Conservation (phyloP, 1,140 invertebrate species). For the Aradophagus sp. region DNA sequence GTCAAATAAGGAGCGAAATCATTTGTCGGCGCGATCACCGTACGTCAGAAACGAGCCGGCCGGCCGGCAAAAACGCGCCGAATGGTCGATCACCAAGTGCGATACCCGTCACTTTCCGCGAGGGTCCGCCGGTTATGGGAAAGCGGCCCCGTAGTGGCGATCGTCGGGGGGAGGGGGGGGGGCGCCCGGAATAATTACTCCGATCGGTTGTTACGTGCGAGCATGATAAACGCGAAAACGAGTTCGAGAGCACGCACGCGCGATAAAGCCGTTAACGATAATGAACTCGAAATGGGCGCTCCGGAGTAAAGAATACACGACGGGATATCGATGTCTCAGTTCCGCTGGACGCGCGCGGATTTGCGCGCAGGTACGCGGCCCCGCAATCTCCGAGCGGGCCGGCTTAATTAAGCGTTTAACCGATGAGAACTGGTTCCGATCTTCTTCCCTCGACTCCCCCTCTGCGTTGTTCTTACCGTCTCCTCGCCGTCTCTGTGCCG, state of each 20-base stretch:
- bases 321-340: constrained; percentile 59
- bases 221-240: constrained; percentile 57
- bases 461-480: constrained; percentile 31
- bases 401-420: constrained; percentile 62
- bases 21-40: constrained; percentile 38
- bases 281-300: constrained; percentile 61
- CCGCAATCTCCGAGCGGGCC: constrained; percentile 45
- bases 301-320: constrained; percentile 60
- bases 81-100: constrained; percentile 32
- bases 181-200: constrained; percentile 67
- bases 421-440: constrained; percentile 60
- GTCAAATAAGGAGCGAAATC: constrained; percentile 29
- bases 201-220: constrained; percentile 62
- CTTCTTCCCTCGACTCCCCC: constrained; percentile 40
- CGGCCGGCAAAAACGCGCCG: constrained; percentile 34
- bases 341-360: constrained; percentile 43
- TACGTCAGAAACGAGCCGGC: not conserved
- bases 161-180: too few species aligned
- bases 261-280: constrained; percentile 63
- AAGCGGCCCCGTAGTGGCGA: constrained; percentile 24
- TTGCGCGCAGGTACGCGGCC: constrained; percentile 51
- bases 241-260: constrained; percentile 56
- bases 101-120: constrained; percentile 57
- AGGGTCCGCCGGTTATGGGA: constrained; percentile 60
- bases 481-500: constrained; percentile 12